These are phyloP conservation scores for Etheostoma perlongum DNA, from an alignment of 2,797 vertebrate species.

Conservation along the genomic window DNA sequence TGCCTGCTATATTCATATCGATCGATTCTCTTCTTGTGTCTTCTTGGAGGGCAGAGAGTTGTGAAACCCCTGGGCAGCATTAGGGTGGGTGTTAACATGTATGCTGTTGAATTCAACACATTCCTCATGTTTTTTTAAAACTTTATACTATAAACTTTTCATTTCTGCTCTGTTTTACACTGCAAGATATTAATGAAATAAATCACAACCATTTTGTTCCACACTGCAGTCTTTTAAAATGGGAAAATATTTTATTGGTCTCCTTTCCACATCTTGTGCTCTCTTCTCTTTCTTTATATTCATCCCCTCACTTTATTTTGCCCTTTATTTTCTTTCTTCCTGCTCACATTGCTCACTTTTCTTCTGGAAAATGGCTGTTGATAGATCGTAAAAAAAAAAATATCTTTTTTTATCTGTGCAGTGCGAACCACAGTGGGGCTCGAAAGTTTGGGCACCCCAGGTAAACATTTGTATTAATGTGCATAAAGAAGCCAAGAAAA, in stretches of 20 bases:
- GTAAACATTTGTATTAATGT: too few relatives aligned
- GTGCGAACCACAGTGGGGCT: neutral
- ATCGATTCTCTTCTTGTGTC: conserved; percentile 54
- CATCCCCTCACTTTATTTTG: too few relatives aligned
- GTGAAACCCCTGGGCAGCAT: conserved; percentile 41
- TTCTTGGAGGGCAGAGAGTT: conserved; percentile 50
- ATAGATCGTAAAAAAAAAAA: too few relatives aligned
- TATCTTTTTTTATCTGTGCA: conserved; percentile 12
- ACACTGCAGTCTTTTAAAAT: conserved; percentile 6
- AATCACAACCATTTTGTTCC: neutral
- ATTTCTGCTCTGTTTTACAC: conserved; percentile 6
- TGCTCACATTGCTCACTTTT: too few relatives aligned
- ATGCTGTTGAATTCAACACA: conserved; percentile 37
- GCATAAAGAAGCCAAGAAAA: too few relatives aligned
- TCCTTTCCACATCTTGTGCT: too few relatives aligned
- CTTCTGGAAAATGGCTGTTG: too few relatives aligned
- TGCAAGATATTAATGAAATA: conserved; percentile 4
- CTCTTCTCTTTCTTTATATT: too few relatives aligned
- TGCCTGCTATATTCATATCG: conserved; percentile 49
- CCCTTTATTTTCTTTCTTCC: too few relatives aligned
- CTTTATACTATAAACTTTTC: conserved; percentile 12
- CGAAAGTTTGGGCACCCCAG: too few relatives aligned
- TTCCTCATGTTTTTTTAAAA: conserved; percentile 28
- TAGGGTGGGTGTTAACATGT: conserved; percentile 34
- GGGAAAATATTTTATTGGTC: conserved; percentile 4